Percentiles rank a stretch among this genome's conserved stretches.
phyloP scores from a whole-genome alignment of 2,888 invertebrate genomes.

The Halictus ligatus region DNA sequence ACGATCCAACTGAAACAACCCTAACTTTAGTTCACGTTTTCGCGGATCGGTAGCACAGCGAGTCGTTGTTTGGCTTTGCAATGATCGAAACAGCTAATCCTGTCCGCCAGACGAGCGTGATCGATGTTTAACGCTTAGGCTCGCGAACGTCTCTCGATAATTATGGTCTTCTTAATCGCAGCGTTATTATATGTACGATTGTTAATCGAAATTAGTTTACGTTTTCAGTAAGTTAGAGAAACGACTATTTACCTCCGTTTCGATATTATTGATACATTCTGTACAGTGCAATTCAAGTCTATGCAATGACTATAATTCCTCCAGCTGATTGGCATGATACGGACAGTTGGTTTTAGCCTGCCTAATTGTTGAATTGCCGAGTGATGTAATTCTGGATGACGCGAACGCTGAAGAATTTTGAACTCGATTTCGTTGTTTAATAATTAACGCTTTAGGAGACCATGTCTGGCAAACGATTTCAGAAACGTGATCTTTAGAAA shows the following conservation, averaged over 20 bases:
- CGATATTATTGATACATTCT: neutral
- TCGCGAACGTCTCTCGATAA: neutral
- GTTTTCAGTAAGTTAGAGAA: slow-evolving; percentile 4
- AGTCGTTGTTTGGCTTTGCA: slow-evolving; percentile 8
- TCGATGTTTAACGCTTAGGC: slow-evolving; percentile 8
- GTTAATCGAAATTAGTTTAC: neutral
- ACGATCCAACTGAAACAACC: neutral
- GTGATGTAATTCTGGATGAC: slow-evolving; percentile 33
- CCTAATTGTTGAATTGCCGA: slow-evolving; percentile 39
- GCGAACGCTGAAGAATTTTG: neutral
- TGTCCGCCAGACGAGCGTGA: neutral
- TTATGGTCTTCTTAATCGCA: slow-evolving; percentile 19
- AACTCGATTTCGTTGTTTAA: neutral
- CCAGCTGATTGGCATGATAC: slow-evolving; percentile 51
- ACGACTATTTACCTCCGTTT: neutral
- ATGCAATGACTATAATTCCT: slow-evolving; percentile 24
- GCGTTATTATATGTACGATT: slow-evolving; percentile 23
- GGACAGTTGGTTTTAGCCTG: slow-evolving; percentile 42
- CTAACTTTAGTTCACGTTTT: neutral
- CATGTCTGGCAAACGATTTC: neutral
- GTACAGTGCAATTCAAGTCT: slow-evolving; percentile 1
- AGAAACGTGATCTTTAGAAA: neutral
- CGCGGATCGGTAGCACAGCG: neutral
- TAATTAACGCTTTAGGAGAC: too few species aligned
- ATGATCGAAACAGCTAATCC: neutral